Percentiles rank a stretch among this genome's conserved stretches.
Conservation (phyloP, 2,797 vertebrate genomes). For the Leptodactylus fallax region DNA sequence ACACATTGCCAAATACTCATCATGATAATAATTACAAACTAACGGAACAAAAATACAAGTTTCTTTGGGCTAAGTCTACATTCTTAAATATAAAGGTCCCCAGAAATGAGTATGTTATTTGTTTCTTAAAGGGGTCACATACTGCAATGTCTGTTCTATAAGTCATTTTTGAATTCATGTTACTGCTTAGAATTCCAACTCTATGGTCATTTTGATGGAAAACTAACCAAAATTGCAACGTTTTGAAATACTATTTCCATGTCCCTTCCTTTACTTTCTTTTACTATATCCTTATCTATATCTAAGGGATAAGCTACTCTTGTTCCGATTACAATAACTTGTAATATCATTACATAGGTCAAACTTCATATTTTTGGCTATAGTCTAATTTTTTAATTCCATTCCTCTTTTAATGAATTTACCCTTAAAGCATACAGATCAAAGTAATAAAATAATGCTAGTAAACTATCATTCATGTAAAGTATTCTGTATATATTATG, state of each 20-base stretch:
- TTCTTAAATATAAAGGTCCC: neutral
- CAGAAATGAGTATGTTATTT: neutral
- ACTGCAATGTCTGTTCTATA: neutral
- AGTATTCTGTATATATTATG: neutral
- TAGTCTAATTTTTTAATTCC: no score
- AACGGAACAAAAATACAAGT: constrained; percentile 9
- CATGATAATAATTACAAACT: neutral
- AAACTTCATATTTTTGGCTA: no score
- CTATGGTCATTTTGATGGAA: no score
- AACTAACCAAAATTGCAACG: no score
- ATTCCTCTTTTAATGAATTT: no score
- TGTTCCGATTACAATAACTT: no score
- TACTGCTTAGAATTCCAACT: neutral
- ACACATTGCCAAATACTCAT: neutral
- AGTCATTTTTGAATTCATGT: no score
- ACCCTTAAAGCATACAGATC: no score
- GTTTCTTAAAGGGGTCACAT: neutral
- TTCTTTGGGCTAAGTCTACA: neutral
- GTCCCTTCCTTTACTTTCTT: neutral
- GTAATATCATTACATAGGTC: no score
- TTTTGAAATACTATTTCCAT: neutral
- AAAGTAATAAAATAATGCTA: no score
- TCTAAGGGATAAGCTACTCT: neutral
- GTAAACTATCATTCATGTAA: no score
- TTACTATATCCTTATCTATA: neutral